phyloP scores from a whole-genome alignment of 23 tunicate genomes.

The Trididemnum miniatum region DNA sequence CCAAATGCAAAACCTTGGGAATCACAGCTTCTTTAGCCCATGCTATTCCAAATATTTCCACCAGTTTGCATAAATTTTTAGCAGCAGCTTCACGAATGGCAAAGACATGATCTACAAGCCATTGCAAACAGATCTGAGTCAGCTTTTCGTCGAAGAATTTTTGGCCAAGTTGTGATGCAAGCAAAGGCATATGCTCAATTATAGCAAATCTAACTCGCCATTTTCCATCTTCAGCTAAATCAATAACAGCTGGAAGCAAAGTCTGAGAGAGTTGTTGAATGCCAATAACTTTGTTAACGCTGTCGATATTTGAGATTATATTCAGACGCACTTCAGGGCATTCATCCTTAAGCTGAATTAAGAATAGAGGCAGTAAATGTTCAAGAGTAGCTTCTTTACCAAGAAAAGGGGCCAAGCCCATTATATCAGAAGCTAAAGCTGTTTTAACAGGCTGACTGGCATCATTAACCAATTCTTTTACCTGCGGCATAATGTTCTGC shows the following conservation, averaged over 20 bases:
- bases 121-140: conserved; percentile 90
- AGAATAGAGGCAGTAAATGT: conserved; percentile 91
- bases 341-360: conserved; percentile 92
- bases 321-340: conserved; percentile 99
- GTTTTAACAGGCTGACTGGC: conserved; percentile 98
- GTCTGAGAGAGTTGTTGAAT: conserved; percentile 97
- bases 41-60: conserved; percentile 88
- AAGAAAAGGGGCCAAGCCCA: conserved; percentile 90
- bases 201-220: conserved; percentile 99
- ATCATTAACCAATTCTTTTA: conserved; percentile 88
- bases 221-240: conserved; percentile 96
- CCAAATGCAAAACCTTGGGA: conserved; percentile 87
- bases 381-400: conserved; percentile 92
- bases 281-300: conserved; percentile 96
- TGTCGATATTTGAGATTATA: conserved; percentile 95
- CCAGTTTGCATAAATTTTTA: conserved; percentile 77
- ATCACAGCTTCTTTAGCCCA: conserved; percentile 97
- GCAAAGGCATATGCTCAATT: conserved; percentile 99
- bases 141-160: conserved; percentile 94
- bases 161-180: conserved; percentile 95
- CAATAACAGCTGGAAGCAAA: conserved; percentile 94
- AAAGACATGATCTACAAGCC: conserved; percentile 98
- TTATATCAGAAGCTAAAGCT: conserved; percentile 94
- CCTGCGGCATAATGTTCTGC: conserved; percentile 88
- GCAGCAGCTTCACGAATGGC: conserved; percentile 99